Conservation (phyloP, 2,113 vertebrate genomes). For the Oryctolagus cuniculus region DNA sequence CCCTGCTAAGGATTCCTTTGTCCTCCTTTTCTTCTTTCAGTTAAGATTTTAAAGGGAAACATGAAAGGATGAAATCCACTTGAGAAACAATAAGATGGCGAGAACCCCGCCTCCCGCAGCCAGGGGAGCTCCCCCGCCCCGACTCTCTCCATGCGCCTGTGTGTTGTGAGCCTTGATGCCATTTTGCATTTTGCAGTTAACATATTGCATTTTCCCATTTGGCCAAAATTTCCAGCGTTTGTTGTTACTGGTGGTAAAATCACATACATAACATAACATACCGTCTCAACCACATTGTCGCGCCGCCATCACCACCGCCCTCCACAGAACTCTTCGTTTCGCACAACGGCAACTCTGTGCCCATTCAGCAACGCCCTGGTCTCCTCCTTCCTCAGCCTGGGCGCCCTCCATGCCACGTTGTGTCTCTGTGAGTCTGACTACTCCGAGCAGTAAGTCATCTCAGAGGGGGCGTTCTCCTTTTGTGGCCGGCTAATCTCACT, state of each 20-base stretch:
- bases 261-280: rapidly evolving
- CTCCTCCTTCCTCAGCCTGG: too few relatives aligned
- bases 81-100: neutral
- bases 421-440: neutral
- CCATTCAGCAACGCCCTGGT: neutral
- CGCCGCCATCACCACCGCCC: rapidly evolving
- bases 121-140: rapidly evolving
- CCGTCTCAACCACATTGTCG: neutral
- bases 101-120: rapidly evolving
- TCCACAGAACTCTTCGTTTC: too few relatives aligned
- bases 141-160: rapidly evolving
- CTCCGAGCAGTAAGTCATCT: too few relatives aligned
- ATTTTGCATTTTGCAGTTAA: neutral
- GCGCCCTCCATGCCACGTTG: neutral
- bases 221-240: neutral
- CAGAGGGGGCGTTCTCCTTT: neutral
- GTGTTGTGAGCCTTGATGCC: rapidly evolving
- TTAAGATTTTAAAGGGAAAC: neutral
- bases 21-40: neutral
- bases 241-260: neutral
- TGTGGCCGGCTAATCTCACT: neutral
- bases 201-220: neutral
- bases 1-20: neutral
- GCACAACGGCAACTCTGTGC: neutral
- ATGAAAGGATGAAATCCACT: neutral